Conservation (phyloP, 2,797 vertebrate species). For the Erpetoichthys calabaricus region DNA sequence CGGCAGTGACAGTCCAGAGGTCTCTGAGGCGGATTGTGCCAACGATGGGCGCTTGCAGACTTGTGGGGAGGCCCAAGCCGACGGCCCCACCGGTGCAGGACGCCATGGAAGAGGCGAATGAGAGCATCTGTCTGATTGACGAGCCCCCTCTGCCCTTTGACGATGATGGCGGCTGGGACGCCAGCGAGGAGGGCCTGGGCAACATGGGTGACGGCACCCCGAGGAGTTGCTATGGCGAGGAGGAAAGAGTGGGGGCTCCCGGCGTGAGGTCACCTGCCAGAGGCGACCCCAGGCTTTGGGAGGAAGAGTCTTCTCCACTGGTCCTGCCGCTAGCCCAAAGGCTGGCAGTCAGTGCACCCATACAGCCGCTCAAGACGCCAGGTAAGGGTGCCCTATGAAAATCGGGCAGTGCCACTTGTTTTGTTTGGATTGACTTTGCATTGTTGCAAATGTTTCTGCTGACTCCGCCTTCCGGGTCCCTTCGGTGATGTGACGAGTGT, state of each 20-base stretch:
- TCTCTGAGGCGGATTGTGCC: no score
- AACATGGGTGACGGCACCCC: slow-evolving; percentile 30
- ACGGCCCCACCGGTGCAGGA: no score
- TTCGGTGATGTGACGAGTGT: no score
- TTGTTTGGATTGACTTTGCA: no score
- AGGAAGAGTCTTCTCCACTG: slow-evolving; percentile 37
- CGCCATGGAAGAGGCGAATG: slow-evolving; percentile 13
- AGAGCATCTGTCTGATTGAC: slow-evolving; percentile 41
- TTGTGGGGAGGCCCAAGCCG: no score
- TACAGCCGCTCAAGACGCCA: slow-evolving; percentile 44
- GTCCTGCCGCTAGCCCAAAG: slow-evolving; percentile 44
- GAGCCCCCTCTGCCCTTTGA: slow-evolving; percentile 52
- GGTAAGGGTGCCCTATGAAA: slow-evolving; percentile 31
- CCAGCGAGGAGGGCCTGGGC: neutral
- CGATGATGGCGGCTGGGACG: slow-evolving; percentile 39
- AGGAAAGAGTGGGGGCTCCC: no score
- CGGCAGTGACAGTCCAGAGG: no score
- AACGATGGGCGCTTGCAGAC: no score
- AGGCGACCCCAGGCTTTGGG: slow-evolving; percentile 55
- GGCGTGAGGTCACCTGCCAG: no score
- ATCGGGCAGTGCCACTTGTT: no score
- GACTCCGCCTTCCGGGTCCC: no score
- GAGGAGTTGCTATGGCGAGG: slow-evolving; percentile 1
- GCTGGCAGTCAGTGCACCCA: slow-evolving; percentile 16
- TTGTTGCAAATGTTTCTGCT: no score